Evolutionary conservation across 2,797 vertebrate species (phyloP), one percentile per base, ranked within the genome.

Genomic region (Tenualosa ilisha): DNA sequence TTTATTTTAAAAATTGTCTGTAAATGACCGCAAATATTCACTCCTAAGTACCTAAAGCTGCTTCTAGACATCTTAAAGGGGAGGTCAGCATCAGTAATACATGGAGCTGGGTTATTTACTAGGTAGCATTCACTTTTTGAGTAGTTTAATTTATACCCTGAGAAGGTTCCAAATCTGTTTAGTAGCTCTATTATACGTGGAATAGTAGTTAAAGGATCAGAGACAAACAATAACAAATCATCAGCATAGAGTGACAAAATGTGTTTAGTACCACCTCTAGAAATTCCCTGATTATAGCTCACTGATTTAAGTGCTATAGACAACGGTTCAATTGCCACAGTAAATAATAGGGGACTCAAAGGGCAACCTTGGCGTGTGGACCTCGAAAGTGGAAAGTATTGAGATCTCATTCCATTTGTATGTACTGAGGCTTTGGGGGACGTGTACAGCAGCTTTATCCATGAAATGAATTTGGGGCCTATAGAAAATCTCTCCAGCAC

Each of bases 241-340:
- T 83, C 82, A 0, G 40, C 82, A 65, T 83, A 83, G 24, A 83
- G 17, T 24, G 83, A 68, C 20, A 84, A 17, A 8, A 12, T 24
- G 7, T 84, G 83, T 68, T 84, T 46, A 0, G 56, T 6, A 9
- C n/a, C 56, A 46, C 46, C 24, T 49, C 6, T 46, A 40, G 20
- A 26, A 12, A 49, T 13, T 22, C 37, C 43, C 46, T 59, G 54
- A 59, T 59, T 59, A 59, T 59, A 59, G 54, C 54, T 59, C 1
- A 2, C 20, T 59, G 54, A 59, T 59, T 59, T 59, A 22, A 59
- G 54, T 59, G 54, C 54, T 59, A 59, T 59, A 17, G 54, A 59
- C 17, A 59, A 20, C 13, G 54, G 54, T 59, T 59, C 54, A 59
- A 59, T 59, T 20, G 54, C 54, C 17, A 59, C 17, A 59, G 54